Conservation (phyloP, 2,113 vertebrate species). For the Hippocampus mohnikei region DNA sequence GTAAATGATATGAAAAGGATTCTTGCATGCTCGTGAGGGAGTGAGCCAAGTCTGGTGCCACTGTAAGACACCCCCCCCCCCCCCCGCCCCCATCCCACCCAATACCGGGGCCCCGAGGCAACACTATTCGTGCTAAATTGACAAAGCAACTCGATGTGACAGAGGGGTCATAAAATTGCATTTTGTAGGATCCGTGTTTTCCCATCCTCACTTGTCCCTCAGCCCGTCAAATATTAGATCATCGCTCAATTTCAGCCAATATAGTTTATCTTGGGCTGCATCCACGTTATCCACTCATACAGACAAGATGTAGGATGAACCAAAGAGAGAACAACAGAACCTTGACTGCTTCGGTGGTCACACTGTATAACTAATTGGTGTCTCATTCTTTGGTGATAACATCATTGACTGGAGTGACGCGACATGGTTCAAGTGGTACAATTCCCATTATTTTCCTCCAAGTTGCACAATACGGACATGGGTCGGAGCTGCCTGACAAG, state of each 20-base stretch:
- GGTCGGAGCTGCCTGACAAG: background rate
- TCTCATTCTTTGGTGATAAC: constrained; percentile 25
- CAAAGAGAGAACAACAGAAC: constrained; percentile 33
- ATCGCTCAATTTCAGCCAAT: constrained; percentile 59
- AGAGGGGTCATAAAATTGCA: constrained; percentile 67
- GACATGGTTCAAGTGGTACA: background rate
- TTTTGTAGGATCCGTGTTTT: constrained; percentile 65
- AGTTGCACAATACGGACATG: background rate
- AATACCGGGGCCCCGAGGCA: constrained; percentile 48
- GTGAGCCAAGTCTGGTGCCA: constrained; percentile 36
- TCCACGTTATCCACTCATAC: constrained; percentile 34
- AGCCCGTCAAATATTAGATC: constrained; percentile 62
- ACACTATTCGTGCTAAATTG: constrained; percentile 61
- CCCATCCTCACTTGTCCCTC: constrained; percentile 50
- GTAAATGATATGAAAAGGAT: constrained; percentile 38
- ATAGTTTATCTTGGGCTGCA: constrained; percentile 55
- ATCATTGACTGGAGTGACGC: background rate
- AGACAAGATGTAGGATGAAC: constrained; percentile 39
- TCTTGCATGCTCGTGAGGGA: constrained; percentile 35
- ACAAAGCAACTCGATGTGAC: constrained; percentile 72
- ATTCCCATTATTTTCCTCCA: constrained; percentile 21
- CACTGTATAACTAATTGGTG: constrained; percentile 26
- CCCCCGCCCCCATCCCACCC: constrained; percentile 29
- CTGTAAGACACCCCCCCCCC: background rate
- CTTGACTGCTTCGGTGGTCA: constrained; percentile 6